Evolutionary conservation across 2,797 vertebrate species (phyloP), one percentile per base, ranked within the genome.

Genomic region (Intellagama lesueurii): DNA sequence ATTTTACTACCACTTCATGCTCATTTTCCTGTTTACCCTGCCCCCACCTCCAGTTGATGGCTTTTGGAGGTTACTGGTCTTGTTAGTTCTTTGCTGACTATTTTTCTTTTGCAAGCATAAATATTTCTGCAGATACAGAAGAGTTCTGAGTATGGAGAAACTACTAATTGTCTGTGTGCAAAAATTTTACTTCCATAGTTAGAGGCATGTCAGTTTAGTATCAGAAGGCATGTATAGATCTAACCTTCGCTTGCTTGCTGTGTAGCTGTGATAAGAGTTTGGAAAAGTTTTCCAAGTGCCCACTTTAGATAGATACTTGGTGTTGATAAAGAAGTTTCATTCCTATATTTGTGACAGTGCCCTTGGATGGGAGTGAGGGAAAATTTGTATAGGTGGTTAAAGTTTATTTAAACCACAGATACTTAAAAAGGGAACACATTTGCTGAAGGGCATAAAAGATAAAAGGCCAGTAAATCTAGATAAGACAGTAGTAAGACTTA

Each of bases 361-460:
- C 64, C 69, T 92, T 91, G 77, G 30, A 87, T 91, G 90, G 52
- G 84, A 84, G 81, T 0, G 0, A 26, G 56, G 89, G 14, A 11
- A 40, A 78, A 0, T 52, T 56, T 64, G 3, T 7, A 80, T 69
- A n/a, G 83, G 49, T 87, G 6, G 17, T 30, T 35, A 32, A 3
- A 86, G 9, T 91, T 44, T 92, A 84, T 89, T 85, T 80, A 66
- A 30, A 52, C n/a, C 88, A 78, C 86, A 90, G n/a, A 75, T 11
- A 68, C 35, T 5, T 1, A 32, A 78, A 22, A n/a, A 5, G 87
- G 26, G 87, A 83, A 70, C 89, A 30, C 52, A 17, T 35, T 91
- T 93, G 9, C 44, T 79, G 82, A 92, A 82, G 12, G 22, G 32
- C 0, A 80, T 3, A 17, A 84, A 32, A 8, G 47, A 47, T 56